Evolutionary conservation across 2,888 invertebrate genomes (phyloP).

Genomic region (Tinea trinotella): DNA sequence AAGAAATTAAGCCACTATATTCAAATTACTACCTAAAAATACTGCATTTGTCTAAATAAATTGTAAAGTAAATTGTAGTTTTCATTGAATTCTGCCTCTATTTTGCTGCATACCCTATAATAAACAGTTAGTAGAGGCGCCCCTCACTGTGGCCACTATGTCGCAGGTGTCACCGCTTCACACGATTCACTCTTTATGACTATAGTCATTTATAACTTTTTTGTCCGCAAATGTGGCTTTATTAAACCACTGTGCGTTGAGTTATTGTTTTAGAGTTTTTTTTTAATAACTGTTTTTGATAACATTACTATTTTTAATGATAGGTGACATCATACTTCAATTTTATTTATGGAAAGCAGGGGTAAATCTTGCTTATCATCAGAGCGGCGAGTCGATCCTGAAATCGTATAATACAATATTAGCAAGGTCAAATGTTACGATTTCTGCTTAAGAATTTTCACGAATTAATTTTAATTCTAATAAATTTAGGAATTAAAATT

Average conservation of each 20-base stretch:
- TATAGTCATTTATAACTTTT: slow-evolving; percentile 12
- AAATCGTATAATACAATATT: too few species aligned
- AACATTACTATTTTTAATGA: not conserved
- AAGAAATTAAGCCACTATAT: not conserved
- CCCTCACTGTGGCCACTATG: slow-evolving; percentile 28
- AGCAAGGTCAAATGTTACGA: too few species aligned
- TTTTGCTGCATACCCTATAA: not conserved
- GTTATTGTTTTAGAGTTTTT: slow-evolving; percentile 1
- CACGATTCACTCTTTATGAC: slow-evolving; percentile 35
- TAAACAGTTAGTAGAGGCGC: slow-evolving; percentile 1
- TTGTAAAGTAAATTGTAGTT: not conserved
- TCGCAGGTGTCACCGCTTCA: slow-evolving; percentile 66
- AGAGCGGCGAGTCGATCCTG: too few species aligned
- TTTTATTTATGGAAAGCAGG: too few species aligned
- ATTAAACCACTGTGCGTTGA: not conserved
- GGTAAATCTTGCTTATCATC: too few species aligned
- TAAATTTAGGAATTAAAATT: too few species aligned
- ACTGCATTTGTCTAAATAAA: too few species aligned
- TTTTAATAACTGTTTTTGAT: not conserved
- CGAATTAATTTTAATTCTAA: too few species aligned
- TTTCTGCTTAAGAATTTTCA: too few species aligned
- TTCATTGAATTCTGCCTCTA: not conserved
- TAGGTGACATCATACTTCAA: too few species aligned
- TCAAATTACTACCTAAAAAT: not conserved
- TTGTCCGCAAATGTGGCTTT: slow-evolving; percentile 13